A percentile compares a stretch with the other conserved stretches of the same genome.
Evolutionary conservation across 2,888 invertebrate species (phyloP).

Genomic region (Atrina japonica): DNA sequence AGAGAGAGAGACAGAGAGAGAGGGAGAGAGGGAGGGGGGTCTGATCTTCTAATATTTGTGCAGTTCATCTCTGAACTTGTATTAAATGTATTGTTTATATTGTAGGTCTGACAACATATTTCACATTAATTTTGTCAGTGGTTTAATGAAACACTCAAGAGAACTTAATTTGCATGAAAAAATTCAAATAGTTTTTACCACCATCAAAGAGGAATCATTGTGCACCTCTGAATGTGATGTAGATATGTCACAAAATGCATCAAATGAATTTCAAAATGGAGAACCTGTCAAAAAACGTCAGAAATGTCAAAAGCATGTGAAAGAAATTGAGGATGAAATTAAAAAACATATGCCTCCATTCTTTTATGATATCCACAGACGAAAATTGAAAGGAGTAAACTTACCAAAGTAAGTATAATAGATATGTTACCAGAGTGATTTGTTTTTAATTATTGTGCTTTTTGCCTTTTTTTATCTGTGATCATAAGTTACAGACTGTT

Average conservation of each 20-base stretch:
- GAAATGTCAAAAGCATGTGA: slow-evolving; percentile 2
- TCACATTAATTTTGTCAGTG: slow-evolving; percentile 41
- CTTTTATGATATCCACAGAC: slow-evolving; percentile 67
- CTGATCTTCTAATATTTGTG: too few species aligned
- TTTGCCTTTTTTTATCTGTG: too few species aligned
- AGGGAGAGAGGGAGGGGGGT: too few species aligned
- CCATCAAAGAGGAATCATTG: slow-evolving; percentile 28
- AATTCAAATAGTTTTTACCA: slow-evolving; percentile 5
- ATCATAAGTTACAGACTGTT: too few species aligned
- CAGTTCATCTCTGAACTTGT: too few species aligned
- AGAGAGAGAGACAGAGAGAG: too few species aligned
- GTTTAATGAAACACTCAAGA: slow-evolving; percentile 13
- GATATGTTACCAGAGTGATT: too few species aligned
- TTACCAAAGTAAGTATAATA: slow-evolving; percentile 75
- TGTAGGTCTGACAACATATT: slow-evolving; percentile 55
- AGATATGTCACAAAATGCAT: neutral
- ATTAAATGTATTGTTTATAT: too few species aligned
- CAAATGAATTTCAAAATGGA: neutral
- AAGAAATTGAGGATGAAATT: neutral
- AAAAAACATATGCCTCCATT: slow-evolving; percentile 59
- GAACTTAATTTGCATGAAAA: slow-evolving; percentile 11
- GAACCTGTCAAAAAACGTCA: slow-evolving; percentile 22
- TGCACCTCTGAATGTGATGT: slow-evolving; percentile 11
- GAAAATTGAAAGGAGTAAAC: slow-evolving; percentile 55
- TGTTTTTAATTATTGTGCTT: too few species aligned